Evolutionary conservation across 2,888 invertebrate species (phyloP), one percentile per base, ranked within the genome.

Genomic region (Zaprionus obscuricornis): DNA sequence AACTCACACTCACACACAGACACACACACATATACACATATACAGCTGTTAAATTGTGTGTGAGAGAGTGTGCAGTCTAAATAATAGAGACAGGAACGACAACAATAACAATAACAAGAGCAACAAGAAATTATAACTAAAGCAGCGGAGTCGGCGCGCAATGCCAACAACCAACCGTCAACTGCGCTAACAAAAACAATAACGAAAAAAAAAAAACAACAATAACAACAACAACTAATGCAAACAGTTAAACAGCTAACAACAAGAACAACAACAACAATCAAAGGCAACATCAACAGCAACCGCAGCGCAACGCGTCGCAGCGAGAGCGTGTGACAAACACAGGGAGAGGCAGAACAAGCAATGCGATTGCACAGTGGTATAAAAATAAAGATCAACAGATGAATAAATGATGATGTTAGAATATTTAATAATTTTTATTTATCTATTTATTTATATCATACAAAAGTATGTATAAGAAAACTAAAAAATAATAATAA

Each of bases 231-330:
- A 47, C 47, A 46, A 56, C 37, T 26, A 34, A 55, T 57, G 63
- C 74, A 66, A 84, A 85, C 85, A 83, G 78, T 85, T 83, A 78
- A 75, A 45, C n/a, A 75, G 42, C 29, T 49, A 54, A 20, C 57
- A 51, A 57, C 34, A 47, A 57, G 31, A n/a, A 49, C 29, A 40
- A 39, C 16, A 27, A 29, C n/a, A 11, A 17, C 27, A 57, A 52
- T 24, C 46, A 29, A 31, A 37, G 42, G 14, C 37, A 47, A 34
- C 17, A 56, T 34, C 42, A 29, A 31, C 10, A 33, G 24, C 7
- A 26, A 16, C 18, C 50, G 22, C 34, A 18, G 5, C 14, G 57
- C 18, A n/a, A n/a, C n/a, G n/a, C n/a, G n/a, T n/a, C n/a, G n/a
- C n/a, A 8, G 36, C 27, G 14, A 50, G 31, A 52, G 42, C 54